These are phyloP conservation scores for Eilema sororculum DNA, from an alignment of 2,888 invertebrate species.

Conservation along the genomic window DNA sequence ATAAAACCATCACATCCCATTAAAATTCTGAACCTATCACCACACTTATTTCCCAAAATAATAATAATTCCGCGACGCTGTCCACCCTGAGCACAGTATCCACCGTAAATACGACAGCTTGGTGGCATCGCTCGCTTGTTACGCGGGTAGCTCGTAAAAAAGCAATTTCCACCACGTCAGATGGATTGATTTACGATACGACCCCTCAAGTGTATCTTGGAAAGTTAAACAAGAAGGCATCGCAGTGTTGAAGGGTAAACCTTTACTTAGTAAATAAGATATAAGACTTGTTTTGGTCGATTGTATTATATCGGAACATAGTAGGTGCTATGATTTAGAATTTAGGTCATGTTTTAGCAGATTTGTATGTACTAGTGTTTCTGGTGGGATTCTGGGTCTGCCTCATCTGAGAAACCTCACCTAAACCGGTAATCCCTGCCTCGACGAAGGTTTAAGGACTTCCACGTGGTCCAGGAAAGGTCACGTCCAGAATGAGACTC, in stretches of 20 bases:
- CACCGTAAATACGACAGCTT: constrained; percentile 21
- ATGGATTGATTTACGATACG: constrained; percentile 78
- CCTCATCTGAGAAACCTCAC: too few species aligned
- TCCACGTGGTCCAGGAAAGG: too few species aligned
- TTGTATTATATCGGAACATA: constrained; percentile 10
- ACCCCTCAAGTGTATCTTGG: constrained; percentile 61
- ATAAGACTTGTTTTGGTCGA: constrained; percentile 32
- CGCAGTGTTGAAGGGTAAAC: constrained; percentile 49
- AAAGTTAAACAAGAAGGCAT: constrained; percentile 55
- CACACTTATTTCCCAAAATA: background rate
- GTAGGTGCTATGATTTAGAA: constrained; percentile 13
- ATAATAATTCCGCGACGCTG: background rate
- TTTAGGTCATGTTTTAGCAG: constrained; percentile 7
- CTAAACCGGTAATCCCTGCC: too few species aligned
- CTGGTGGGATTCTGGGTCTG: too few species aligned
- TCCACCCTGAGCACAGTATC: constrained; percentile 6
- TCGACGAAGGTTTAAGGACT: too few species aligned
- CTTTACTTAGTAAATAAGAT: constrained; percentile 55
- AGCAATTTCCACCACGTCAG: constrained; percentile 71
- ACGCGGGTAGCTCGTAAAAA: constrained; percentile 63
- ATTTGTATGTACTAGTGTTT: background rate
- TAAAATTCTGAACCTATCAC: background rate
- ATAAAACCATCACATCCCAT: background rate
- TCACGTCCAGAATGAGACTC: too few species aligned
- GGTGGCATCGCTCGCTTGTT: constrained; percentile 24